Percentiles rank a stretch among this genome's conserved stretches.
Evolutionary conservation across 1,140 invertebrate genomes (phyloP).

Genomic region (Lithobius niger): DNA sequence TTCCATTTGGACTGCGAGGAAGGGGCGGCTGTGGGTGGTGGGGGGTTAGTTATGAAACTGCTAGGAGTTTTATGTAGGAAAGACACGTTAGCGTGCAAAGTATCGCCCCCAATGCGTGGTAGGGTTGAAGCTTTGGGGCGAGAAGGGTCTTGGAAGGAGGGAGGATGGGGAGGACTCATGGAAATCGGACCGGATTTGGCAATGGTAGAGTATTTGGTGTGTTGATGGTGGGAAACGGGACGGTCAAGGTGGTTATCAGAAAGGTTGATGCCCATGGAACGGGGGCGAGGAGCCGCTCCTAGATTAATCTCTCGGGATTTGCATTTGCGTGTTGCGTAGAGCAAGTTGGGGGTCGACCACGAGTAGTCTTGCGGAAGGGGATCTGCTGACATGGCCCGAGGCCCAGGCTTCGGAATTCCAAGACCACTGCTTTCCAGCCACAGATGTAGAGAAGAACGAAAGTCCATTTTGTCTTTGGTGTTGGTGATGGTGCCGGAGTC

Average conservation of each 20-base stretch:
- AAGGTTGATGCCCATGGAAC: not conserved
- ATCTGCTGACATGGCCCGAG: not conserved
- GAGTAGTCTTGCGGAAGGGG: constrained; percentile 4
- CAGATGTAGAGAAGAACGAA: not conserved
- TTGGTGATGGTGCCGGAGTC: not conserved
- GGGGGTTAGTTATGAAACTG: constrained; percentile 2
- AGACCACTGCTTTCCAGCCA: not conserved
- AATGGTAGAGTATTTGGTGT: not conserved
- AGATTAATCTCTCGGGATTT: not conserved
- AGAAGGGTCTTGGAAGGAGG: not conserved
- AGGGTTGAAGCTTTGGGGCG: constrained; percentile 7
- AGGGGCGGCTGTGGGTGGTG: constrained; percentile 3
- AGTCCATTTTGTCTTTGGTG: not conserved
- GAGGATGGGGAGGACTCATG: not conserved
- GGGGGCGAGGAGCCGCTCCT: not conserved
- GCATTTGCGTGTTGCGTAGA: not conserved
- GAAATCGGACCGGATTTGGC: not conserved
- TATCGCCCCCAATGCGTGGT: constrained; percentile 1
- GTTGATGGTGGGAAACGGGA: not conserved
- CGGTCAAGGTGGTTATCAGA: not conserved
- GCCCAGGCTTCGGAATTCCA: not conserved
- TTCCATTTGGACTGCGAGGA: not conserved
- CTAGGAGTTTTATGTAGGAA: constrained; percentile 8
- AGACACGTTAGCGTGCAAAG: constrained; percentile 9
- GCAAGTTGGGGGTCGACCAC: not conserved